Percentiles rank a stretch among this genome's conserved stretches.
phyloP scores from a whole-genome alignment of 2,113 vertebrate genomes.

The Mastomys natalensis region DNA sequence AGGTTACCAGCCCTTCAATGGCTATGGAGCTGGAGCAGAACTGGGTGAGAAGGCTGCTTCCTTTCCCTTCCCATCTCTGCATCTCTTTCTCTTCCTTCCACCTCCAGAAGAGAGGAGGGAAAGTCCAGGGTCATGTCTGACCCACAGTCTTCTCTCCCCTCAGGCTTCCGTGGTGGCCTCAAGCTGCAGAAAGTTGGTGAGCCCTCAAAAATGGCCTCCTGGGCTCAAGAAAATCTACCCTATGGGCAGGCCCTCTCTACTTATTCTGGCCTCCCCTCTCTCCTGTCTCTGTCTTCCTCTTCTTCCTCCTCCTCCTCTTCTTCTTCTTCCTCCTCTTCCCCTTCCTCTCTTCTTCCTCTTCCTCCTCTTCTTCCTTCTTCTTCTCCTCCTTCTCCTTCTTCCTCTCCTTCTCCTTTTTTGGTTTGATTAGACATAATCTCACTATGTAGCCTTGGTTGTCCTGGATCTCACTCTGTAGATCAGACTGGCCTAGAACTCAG shows the following conservation, averaged over 20 bases:
- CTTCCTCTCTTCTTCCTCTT: too few species aligned
- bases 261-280: background rate
- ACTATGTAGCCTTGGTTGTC: background rate
- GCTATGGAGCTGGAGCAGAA: constrained; percentile 21
- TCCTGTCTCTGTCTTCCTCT: background rate
- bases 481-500: background rate
- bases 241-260: background rate
- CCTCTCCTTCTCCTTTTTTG: too few species aligned
- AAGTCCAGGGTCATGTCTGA: background rate
- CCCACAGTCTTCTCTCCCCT: background rate
- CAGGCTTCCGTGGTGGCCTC: constrained; percentile 63
- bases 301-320: too few species aligned
- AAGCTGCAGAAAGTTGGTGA: constrained; percentile 76
- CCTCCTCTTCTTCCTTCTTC: fast-evolving
- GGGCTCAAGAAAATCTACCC: background rate
- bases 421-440: background rate
- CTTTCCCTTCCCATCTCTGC: background rate
- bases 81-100: background rate
- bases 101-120: background rate
- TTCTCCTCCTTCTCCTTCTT: background rate
- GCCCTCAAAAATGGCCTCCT: background rate
- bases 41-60: background rate
- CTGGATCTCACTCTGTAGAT: background rate
- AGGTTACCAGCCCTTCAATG: constrained; percentile 31
- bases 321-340: background rate